Base-by-base conservation (phyloP, 2,888 invertebrate genomes). In the Acrobasis repandana region DNA sequence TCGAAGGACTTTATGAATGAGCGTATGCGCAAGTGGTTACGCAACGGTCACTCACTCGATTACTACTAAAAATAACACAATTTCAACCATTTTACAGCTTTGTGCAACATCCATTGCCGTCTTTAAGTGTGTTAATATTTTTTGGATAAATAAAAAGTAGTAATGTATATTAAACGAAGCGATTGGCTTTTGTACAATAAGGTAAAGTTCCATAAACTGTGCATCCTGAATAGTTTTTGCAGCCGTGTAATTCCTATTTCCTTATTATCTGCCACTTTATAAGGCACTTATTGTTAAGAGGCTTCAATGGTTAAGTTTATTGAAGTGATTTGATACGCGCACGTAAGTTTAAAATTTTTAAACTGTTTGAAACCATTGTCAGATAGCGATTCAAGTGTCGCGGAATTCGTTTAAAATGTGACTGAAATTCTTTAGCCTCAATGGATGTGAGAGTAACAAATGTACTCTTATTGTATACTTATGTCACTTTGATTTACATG, bases 221-320 rank as follows among this genome's bases (percentile, higher is more conserved):
- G 57, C 3, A 57, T 57, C 36, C 33, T 34, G 14, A 58, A 43
- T 28, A 36, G 48, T 74, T 72, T 74, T 62, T 65, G 62, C 62
- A 64, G 72, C 75, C 82, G 73, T 77, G 74, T 79, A 82, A 85
- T 82, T 76, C 73, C 65, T 65, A 70, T 77, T 83, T 85, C 84
- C 86, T 86, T 83, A 79, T 83, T 82, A 83, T 79, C 68, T 79
- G 64, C 71, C 56, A 65, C 65, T 71, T 66, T 70, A 62, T 66
- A 68, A 66, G 61, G 52, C 65, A 62, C 66, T 67, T 46, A 66
- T 67, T 70, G 65, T 69, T 60, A 62, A 64, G 48, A 67, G 49
- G 65, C 62, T 65, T 67, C 61, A 67, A 71, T 65, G 66, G 61
- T 61, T 65, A 58, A 67, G 64, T 69, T 63, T 77, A 60, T 68